Evolutionary conservation across 2,888 invertebrate genomes (phyloP), one percentile per base, ranked within the genome.

Genomic region (Cetonia aurata): DNA sequence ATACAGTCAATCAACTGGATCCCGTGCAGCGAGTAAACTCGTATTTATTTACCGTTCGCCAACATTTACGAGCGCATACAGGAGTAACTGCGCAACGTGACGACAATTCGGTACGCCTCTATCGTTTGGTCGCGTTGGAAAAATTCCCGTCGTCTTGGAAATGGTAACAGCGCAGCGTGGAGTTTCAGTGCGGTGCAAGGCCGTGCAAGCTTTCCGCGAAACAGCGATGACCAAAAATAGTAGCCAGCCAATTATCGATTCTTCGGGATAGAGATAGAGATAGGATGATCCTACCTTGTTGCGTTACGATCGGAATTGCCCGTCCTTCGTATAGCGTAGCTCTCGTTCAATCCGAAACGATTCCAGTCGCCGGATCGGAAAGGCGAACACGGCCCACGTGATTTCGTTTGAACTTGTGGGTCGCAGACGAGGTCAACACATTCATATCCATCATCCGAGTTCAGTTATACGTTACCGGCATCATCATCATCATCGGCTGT

Each of bases 341-440:
- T 60, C 62, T 62, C 48, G 48, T 48, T 62, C 31, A 25, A 25
- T 62, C 44, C 48, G 17, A 62, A 62, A 31, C 62, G 33, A 15
- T 48, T 50, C 48, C 56, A 13, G 15, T 12, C 46, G 62, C 15
- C 37, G 31, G 62, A 62, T 62, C 48, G 48, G 13, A 62, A 60
- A 69, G 60, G 69, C 59, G 33, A 69, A 60, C 56, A 41, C 59
- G 42, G 71, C 78, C 78, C 76, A 78, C 79, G 77, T 77, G 74
- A 75, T 70, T 75, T 57, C 67, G 71, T 78, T 75, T 79, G 79
- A 80, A 81, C 79, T 79, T 79, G 80, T 80, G 77, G 81, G 81
- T 79, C 79, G 80, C 78, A 80, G 79, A 80, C 80, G 80, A 80
- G 80, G 81, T 79, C 80, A 77, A 75, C 75, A 79, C 80, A 78